These are phyloP conservation scores for Argynnis bischoffii DNA, from an alignment of 2,888 invertebrate species.

Conservation along the genomic window DNA sequence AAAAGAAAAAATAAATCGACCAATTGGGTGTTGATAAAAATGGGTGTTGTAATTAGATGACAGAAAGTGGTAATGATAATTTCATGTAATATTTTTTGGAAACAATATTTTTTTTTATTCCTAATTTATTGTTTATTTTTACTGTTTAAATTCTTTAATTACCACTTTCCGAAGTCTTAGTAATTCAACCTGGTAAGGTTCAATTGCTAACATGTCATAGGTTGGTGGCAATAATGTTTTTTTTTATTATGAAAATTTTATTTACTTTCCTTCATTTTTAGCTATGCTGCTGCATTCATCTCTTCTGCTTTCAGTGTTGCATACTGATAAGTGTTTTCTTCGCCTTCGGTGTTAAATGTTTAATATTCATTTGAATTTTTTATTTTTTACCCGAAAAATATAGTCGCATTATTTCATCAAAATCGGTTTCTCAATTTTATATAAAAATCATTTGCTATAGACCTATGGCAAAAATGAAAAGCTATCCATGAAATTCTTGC, in stretches of 20 bases:
- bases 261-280: slow-evolving; percentile 19
- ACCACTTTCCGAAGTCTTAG: slow-evolving; percentile 34
- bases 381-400: neutral
- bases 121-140: neutral
- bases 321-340: slow-evolving; percentile 18
- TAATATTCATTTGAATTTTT: neutral
- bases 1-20: slow-evolving; percentile 30
- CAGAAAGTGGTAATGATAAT: slow-evolving; percentile 45
- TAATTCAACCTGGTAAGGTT: slow-evolving; percentile 25
- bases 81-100: slow-evolving; percentile 14
- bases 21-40: slow-evolving; percentile 34
- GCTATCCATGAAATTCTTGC: slow-evolving; percentile 28
- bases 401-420: slow-evolving; percentile 8
- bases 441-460: neutral
- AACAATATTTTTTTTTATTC: neutral
- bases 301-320: slow-evolving; percentile 29
- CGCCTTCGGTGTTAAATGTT: slow-evolving; percentile 22
- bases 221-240: slow-evolving; percentile 34
- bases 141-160: slow-evolving; percentile 5
- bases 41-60: slow-evolving; percentile 45
- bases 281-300: slow-evolving; percentile 28
- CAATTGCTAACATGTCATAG: slow-evolving; percentile 25
- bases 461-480: neutral
- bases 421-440: slow-evolving; percentile 1
- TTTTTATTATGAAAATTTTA: slow-evolving; percentile 6